Base-by-base conservation (phyloP, 2,113 vertebrate species). In the Laticauda colubrina region DNA sequence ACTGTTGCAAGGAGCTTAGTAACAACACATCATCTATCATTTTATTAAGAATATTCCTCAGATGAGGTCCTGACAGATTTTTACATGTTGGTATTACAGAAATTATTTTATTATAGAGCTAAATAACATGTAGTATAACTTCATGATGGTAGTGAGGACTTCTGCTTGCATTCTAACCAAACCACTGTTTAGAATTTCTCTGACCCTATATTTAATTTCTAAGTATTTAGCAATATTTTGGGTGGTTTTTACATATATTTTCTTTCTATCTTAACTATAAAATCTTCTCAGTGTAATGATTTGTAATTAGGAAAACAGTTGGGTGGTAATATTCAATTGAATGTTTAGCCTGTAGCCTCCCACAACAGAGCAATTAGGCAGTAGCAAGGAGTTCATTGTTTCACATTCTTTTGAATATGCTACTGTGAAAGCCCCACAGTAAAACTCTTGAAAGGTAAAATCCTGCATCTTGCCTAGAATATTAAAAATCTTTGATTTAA, bases 321-420 rank as follows among this genome's bases (percentile, higher is more conserved):
- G 89, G 89, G 64, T 69, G 43, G 45, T 90, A 90, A 64, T 90
- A 90, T 29, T 53, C 57, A n/a, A 69, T 90, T 90, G 89, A 90
- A 18, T n/a, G 45, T 90, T 90, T 69, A 69, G 89, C 59, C 89
- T 48, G 23, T 51, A 64, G 43, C 43, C 59, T 69, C 61, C 89
- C 43, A 90, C 45, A 26, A 69, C 45, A 51, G 24, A 90, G 89
- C 59, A 90, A 53, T 69, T 90, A 75, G 61, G 48, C 45, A 48
- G 45, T 48, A 90, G 61, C 2, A 23, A 18, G 64, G 14, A n/a
- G 59, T 69, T 90, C 26, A 75, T 21, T 21, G n/a, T 90, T 69
- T 90, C 20, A 75, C 45, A 34, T 90, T 75, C 61, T 90, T 75
- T 64, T 90, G 45, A 75, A n/a, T 15, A 75, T 90, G 45, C 61